Evolutionary conservation across 2,113 vertebrate genomes (phyloP), one percentile per base, ranked within the genome.

Genomic region (Xyliphius kryptos): DNA sequence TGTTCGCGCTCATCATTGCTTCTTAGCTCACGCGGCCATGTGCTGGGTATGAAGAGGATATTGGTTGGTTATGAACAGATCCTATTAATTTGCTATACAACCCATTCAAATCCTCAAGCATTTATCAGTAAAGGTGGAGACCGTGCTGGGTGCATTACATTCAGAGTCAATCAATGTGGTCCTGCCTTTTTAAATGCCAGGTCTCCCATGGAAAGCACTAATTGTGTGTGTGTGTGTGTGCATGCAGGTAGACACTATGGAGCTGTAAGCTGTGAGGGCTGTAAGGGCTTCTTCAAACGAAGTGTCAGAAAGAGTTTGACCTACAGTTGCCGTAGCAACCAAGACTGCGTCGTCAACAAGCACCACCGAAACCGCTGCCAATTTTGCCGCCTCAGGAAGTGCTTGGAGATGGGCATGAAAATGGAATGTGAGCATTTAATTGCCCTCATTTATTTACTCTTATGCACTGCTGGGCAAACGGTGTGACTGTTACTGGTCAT

Each of bases 261-360:
- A 73, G 96, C 96, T 1, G 93, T 99, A 78, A 99, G 95, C 69
- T 99, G 96, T 68, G 96, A 99, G 70, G 96, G 96, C 57, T 99
- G 96, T 80, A 99, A 99, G 83, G 96, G 96, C 20, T 99, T 99
- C 83, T 99, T 99, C 81, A 99, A 99, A 83, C 87, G 96, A 75
- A 99, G 96, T 1, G 96, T 99, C 70, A 89, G 96, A 72, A 99
- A 99, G 76, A 97, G 86, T 81, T 71, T 99, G 82, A 94, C 92
- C 21, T 99, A 99, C 82, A 98, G 94, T 81, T 99, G 96, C 76
- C 93, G 95, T 73, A 96, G 96, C 80, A 95, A 90, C 85, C 94
- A 97, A 66, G 96, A 98, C 81, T 99, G 96, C 66, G 80, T 98
- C 75, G 93, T 99, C 86, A 99, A 99, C 85, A 99, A 99, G 73